Conservation (phyloP, 2,888 invertebrate species). For the Xanthorhoe designata region DNA sequence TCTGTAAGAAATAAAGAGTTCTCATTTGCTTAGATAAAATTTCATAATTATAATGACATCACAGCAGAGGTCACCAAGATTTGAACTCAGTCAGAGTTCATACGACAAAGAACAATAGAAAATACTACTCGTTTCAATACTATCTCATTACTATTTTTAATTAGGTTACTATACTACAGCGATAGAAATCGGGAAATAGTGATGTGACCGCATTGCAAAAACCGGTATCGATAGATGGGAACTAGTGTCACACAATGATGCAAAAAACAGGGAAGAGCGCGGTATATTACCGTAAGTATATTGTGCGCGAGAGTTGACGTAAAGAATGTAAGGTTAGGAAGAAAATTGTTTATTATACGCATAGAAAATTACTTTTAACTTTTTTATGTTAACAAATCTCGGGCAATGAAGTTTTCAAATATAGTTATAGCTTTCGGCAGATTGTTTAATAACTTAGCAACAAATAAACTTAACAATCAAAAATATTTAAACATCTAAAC, state of each 20-base stretch:
- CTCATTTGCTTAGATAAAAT: too few relatives aligned
- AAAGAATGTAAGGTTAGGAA: constrained; percentile 41
- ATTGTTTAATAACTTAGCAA: too few relatives aligned
- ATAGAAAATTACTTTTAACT: not conserved
- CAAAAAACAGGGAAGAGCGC: constrained; percentile 64
- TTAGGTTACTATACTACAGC: constrained; percentile 36
- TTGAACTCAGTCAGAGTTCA: not conserved
- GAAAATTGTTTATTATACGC: constrained; percentile 2
- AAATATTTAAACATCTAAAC: too few relatives aligned
- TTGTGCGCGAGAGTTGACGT: constrained; percentile 26
- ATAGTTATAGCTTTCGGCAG: too few relatives aligned
- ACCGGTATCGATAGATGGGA: constrained; percentile 57
- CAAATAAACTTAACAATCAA: too few relatives aligned
- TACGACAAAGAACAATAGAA: not conserved
- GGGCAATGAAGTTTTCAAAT: not conserved
- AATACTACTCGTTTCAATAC: not conserved
- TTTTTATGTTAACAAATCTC: too few relatives aligned
- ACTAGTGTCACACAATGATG: constrained; percentile 57
- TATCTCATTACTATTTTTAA: constrained; percentile 13
- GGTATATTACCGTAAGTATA: constrained; percentile 36
- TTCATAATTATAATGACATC: too few relatives aligned
- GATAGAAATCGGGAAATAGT: constrained; percentile 54
- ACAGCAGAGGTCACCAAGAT: too few relatives aligned
- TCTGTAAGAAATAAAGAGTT: too few relatives aligned
- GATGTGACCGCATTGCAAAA: constrained; percentile 50